These are phyloP conservation scores for Vannuccia rotundouncinata DNA, from an alignment of 2,888 invertebrate species.

Conservation along the genomic window DNA sequence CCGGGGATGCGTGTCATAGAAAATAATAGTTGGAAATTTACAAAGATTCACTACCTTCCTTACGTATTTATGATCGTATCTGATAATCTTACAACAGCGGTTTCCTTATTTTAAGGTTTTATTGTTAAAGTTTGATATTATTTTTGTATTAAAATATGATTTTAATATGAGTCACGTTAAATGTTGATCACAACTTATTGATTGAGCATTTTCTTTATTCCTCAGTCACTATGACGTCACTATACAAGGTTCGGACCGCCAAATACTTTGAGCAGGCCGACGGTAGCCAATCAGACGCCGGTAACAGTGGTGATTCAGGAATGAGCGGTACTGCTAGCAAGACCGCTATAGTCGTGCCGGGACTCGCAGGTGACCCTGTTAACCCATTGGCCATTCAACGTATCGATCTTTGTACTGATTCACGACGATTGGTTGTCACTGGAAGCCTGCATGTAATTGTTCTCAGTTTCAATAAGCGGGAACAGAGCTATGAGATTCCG, in stretches of 20 bases:
- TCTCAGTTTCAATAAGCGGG: slow-evolving; percentile 87
- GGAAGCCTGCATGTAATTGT: slow-evolving; percentile 87
- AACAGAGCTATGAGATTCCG: slow-evolving; percentile 62
- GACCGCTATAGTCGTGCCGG: not conserved
- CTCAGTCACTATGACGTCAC: slow-evolving; percentile 59
- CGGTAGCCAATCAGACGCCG: not conserved
- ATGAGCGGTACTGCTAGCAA: not conserved
- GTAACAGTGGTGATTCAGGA: not conserved
- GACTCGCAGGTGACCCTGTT: slow-evolving; percentile 6
- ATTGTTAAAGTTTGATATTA: no score
- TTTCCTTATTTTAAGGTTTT: no score
- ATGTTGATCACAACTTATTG: no score
- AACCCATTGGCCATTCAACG: slow-evolving; percentile 83
- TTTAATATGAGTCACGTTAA: no score
- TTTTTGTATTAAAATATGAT: no score
- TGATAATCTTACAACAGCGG: no score
- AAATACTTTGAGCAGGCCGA: slow-evolving; percentile 69
- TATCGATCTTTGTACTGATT: slow-evolving; percentile 85
- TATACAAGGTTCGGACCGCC: slow-evolving; percentile 93
- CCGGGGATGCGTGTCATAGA: no score
- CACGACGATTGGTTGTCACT: slow-evolving; percentile 77
- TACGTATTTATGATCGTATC: no score
- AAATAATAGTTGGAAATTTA: no score
- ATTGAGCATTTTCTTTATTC: not conserved
- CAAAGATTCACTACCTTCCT: no score